These are phyloP conservation scores for Bergia puertoricense DNA, from an alignment of 92 coral and sea anemone species.

Conservation along the genomic window DNA sequence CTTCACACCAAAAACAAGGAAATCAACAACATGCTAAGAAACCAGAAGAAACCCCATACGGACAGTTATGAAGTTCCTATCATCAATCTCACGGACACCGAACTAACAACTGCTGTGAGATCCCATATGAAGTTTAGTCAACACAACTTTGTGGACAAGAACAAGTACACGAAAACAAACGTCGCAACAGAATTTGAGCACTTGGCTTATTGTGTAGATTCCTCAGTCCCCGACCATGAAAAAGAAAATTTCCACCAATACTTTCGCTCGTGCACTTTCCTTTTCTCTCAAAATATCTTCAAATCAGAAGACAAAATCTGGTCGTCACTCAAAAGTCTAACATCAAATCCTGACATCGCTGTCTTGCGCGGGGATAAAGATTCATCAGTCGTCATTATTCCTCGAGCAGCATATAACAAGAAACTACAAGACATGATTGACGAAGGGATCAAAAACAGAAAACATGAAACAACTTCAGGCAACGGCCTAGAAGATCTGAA, in stretches of 20 bases:
- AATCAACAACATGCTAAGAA: not conserved
- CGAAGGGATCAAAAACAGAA: slow-evolving; percentile 44
- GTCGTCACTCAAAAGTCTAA: not conserved
- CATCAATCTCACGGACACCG: slow-evolving; percentile 38
- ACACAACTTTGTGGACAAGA: slow-evolving; percentile 53
- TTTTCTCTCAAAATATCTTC: slow-evolving; percentile 33
- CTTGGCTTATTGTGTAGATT: slow-evolving; percentile 19
- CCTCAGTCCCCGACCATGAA: slow-evolving; percentile 27
- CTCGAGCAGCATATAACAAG: not conserved
- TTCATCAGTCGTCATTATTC: slow-evolving; percentile 28
- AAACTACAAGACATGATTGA: slow-evolving; percentile 40
- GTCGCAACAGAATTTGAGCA: slow-evolving; percentile 46
- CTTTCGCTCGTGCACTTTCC: slow-evolving; percentile 30
- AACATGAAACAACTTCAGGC: slow-evolving; percentile 22
- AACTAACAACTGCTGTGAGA: slow-evolving; percentile 15
- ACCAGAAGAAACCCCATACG: not conserved
- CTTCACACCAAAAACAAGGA: too few species aligned
- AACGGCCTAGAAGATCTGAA: slow-evolving; percentile 14
- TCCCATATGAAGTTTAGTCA: slow-evolving; percentile 44
- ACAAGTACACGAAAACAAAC: slow-evolving; percentile 32
- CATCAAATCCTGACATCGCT: not conserved
- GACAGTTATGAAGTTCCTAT: slow-evolving; percentile 40
- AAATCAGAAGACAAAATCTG: slow-evolving; percentile 25
- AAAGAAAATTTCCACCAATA: slow-evolving; percentile 48
- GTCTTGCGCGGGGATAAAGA: not conserved